A percentile compares a stretch with the other conserved stretches of the same genome.
These are phyloP conservation scores for Nesogale talazaci DNA, from an alignment of 2,113 vertebrate species.

Conservation along the genomic window DNA sequence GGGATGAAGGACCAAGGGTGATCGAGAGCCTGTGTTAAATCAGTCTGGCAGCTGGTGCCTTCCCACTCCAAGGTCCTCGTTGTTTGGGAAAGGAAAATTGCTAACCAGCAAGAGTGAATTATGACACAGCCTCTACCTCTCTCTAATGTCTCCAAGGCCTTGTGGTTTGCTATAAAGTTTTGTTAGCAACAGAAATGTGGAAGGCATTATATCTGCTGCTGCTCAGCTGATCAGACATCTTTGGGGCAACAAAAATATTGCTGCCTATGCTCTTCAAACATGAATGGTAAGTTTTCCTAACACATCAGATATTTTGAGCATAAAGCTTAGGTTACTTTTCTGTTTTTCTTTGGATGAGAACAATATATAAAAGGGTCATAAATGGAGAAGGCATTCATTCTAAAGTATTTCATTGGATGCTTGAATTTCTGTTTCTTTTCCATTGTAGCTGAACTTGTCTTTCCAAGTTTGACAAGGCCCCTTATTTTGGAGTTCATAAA, in stretches of 20 bases:
- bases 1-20: not conserved
- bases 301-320: not conserved
- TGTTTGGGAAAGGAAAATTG: slow-evolving; percentile 29
- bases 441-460: not conserved
- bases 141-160: not conserved
- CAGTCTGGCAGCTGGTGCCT: not conserved
- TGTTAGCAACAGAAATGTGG: slow-evolving; percentile 28
- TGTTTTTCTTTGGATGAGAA: slow-evolving; percentile 27
- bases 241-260: slow-evolving; percentile 23
- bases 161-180: not conserved
- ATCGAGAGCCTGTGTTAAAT: not conserved
- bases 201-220: not conserved
- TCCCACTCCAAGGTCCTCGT: not conserved
- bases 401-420: not conserved
- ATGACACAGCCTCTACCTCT: not conserved
- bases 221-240: not conserved
- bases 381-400: not conserved
- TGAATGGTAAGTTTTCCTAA: not conserved
- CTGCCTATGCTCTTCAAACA: not conserved
- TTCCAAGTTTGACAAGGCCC: not conserved
- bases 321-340: slow-evolving; percentile 38
- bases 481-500: slow-evolving; percentile 25
- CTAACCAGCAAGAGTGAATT: slow-evolving; percentile 52
- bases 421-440: slow-evolving; percentile 31
- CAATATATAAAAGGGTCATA: slow-evolving; percentile 11